Base-by-base conservation (phyloP, 1,140 invertebrate species). In the Carposina sasakii region DNA sequence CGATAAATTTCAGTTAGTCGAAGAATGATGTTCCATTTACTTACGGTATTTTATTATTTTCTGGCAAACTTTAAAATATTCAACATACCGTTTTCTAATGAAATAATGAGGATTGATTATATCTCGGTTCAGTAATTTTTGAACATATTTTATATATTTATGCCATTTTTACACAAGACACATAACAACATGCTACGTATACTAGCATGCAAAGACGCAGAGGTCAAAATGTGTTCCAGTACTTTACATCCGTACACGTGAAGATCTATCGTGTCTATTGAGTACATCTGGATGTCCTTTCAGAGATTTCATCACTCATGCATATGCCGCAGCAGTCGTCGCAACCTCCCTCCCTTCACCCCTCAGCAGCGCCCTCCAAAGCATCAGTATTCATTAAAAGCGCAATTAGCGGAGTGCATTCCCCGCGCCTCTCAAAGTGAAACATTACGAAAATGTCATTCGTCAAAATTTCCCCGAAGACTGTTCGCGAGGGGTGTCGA, bases 401-500 rank as follows among this genome's bases (percentile, higher is more conserved):
- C 63, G 65, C 69, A 72, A 72, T 72, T 72, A 72, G 69, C 59
- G 59, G 61, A 68, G 60, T 75, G 69, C 72, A 71, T 44, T 16
- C 49, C 58, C 57, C 44, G 48, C 42, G 39, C 52, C 55, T 52
- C 57, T 57, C 55, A 50, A 58, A 63, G 46, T 52, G 60, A 54
- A 53, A 60, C 59, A 58, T 65, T 67, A 63, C 60, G 57, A 55
- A 58, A 64, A 71, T 71, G 66, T 67, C 69, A 68, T 71, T 67
- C 65, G 67, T 67, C 65, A 73, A 71, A 67, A 67, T 66, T 71
- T 76, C 64, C 68, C 61, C 53, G 59, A 71, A 69, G 63, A 65
- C 43, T 49, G 54, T 24, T 39, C 39, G 47, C 37, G 45, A 50
- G 49, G 46, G 31, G 53, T 46, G 58, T 52, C 9, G 31, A 21